phyloP scores from a whole-genome alignment of 2,888 invertebrate genomes.

The Ethmia dodecea region DNA sequence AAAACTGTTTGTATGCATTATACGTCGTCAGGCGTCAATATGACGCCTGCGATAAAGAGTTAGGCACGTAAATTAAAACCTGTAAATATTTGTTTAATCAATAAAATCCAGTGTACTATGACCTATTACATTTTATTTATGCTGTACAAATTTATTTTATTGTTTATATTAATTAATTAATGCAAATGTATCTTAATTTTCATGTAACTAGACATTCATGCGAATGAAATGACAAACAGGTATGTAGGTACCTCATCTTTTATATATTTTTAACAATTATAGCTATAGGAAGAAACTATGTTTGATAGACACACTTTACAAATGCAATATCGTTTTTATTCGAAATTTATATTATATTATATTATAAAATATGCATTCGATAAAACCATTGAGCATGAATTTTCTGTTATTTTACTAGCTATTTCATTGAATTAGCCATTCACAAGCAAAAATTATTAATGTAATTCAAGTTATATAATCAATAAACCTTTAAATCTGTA shows the following conservation, averaged over 20 bases:
- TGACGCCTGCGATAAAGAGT: too few species aligned
- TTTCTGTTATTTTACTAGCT: too few species aligned
- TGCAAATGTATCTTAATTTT: constrained; percentile 17
- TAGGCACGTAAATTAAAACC: background rate
- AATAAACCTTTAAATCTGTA: too few species aligned
- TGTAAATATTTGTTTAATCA: background rate
- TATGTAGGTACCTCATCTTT: constrained; percentile 12
- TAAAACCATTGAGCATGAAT: too few species aligned
- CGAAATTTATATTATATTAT: too few species aligned
- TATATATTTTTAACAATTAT: constrained; percentile 10
- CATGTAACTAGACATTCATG: constrained; percentile 11
- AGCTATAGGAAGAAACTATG: constrained; percentile 7
- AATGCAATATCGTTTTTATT: too few species aligned
- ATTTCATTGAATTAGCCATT: too few species aligned
- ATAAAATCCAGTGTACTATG: constrained; percentile 4
- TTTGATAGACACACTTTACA: background rate
- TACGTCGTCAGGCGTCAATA: too few species aligned
- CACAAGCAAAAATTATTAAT: too few species aligned
- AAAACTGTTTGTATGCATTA: too few species aligned
- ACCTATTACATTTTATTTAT: constrained; percentile 16
- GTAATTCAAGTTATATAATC: too few species aligned
- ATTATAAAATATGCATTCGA: too few species aligned
- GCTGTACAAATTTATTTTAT: constrained; percentile 22
- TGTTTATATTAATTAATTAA: constrained; percentile 12
- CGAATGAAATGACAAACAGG: constrained; percentile 13